Percentiles rank a stretch among this genome's conserved stretches.
These are phyloP conservation scores for Lucilia sericata DNA, from an alignment of 1,140 invertebrate species.

Conservation along the genomic window DNA sequence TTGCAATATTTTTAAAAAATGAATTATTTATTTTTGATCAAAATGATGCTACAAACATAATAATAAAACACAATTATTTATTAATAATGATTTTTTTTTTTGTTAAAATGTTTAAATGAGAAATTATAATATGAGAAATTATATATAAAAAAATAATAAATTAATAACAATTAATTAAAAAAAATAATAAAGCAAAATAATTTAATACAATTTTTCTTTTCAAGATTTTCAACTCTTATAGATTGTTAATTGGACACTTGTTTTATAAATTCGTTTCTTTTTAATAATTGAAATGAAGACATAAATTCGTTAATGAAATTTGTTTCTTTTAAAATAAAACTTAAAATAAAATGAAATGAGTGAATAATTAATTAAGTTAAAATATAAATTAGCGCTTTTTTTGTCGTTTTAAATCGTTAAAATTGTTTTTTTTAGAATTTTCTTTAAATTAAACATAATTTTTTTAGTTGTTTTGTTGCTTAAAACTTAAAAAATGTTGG, in stretches of 20 bases:
- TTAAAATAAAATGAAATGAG: conserved; percentile 1
- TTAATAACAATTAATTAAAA: conserved; percentile 27
- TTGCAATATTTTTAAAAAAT: conserved; percentile 28
- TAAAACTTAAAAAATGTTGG: neutral
- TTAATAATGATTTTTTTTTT: conserved; percentile 29
- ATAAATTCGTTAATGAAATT: neutral
- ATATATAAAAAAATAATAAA: conserved; percentile 35
- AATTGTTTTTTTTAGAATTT: conserved; percentile 36
- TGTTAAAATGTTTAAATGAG: conserved; percentile 32
- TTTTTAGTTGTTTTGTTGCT: neutral
- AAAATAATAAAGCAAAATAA: conserved; percentile 28
- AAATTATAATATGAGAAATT: conserved; percentile 23
- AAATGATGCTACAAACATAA: conserved; percentile 41
- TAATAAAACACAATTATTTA: conserved; percentile 41
- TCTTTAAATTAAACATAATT: neutral
- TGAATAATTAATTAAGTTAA: neutral
- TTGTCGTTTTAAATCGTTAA: conserved; percentile 26
- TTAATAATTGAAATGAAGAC: neutral
- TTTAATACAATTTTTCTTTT: conserved; percentile 17
- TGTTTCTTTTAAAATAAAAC: neutral
- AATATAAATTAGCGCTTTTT: conserved; percentile 16
- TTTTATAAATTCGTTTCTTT: conserved; percentile 4
- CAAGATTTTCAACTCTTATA: neutral
- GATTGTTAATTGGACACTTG: neutral
- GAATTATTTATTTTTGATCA: conserved; percentile 16